A percentile compares a stretch with the other conserved stretches of the same genome.
These are phyloP conservation scores for Prietella phreatophila DNA, from an alignment of 2,113 vertebrate genomes.

Conservation along the genomic window DNA sequence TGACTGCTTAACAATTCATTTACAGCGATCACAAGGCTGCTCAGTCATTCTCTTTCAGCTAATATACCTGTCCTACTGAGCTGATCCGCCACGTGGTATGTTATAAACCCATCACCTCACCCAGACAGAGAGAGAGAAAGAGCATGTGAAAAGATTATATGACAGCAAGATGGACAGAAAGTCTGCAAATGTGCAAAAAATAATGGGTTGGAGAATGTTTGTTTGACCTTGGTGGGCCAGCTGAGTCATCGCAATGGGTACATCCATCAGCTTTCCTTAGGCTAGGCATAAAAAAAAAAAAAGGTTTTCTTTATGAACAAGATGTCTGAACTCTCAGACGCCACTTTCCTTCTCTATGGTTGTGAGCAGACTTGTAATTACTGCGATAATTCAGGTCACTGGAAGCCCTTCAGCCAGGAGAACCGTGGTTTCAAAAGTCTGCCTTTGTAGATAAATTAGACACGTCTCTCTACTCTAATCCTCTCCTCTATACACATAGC, in stretches of 20 bases:
- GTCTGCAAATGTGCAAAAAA: conserved; percentile 23
- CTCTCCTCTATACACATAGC: not conserved
- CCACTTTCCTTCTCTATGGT: not conserved
- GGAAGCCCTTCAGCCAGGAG: conserved; percentile 45
- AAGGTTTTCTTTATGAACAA: conserved; percentile 23
- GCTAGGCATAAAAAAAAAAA: not conserved
- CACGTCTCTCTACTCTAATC: conserved; percentile 3
- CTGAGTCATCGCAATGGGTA: conserved; percentile 21
- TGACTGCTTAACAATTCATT: conserved; percentile 17
- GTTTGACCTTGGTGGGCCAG: conserved; percentile 36
- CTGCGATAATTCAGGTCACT: conserved; percentile 55
- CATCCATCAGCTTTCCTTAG: conserved; percentile 44
- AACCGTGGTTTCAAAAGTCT: conserved; percentile 48
- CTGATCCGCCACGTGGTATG: conserved; percentile 11
- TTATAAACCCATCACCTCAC: conserved; percentile 58
- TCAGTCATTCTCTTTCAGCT: conserved; percentile 32
- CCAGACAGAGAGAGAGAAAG: conserved; percentile 30
- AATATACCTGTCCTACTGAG: not conserved
- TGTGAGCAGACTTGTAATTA: conserved; percentile 50
- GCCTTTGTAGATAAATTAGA: conserved; percentile 52
- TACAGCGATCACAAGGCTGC: conserved; percentile 19
- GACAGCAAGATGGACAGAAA: conserved; percentile 6
- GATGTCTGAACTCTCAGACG: conserved; percentile 10
- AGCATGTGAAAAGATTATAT: not conserved
- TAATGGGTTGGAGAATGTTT: conserved; percentile 21